Base-by-base conservation (phyloP, 2,113 vertebrate species). In the Irena cyanogastra region DNA sequence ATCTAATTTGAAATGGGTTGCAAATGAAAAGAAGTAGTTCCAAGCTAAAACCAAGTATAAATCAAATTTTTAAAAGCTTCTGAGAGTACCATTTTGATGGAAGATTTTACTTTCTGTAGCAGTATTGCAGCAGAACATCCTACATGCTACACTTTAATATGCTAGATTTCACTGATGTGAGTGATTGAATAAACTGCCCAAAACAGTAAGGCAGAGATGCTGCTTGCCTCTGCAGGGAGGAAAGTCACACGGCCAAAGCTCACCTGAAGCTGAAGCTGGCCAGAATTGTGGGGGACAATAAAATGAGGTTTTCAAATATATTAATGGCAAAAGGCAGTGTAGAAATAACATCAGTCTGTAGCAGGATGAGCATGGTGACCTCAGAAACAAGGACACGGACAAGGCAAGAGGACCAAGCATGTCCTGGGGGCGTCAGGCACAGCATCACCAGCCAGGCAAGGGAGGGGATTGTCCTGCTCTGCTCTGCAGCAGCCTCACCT, bases 1-100 rank as follows among this genome's bases (percentile, higher is more conserved):
- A 82, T 65, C 35, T 89, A 90, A 95, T 96, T 95, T 85, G 66
- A 83, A 97, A 86, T 79, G 27, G 64, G 41, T 93, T 95, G 45
- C 66, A 94, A 93, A 95, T 89, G 84, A 93, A 86, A 86, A 80
- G 92, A 95, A 61, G 37, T 89, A 44, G 31, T n/a, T 87, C 63
- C 63, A 87, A 75, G 8, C n/a, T 52, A 86, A 94, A 93, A 74
- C 42, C 61, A 54, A 45, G 44, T 45, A 28, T 26, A 82, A 75
- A 75, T n/a, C 13, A 47, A 16, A 66, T 35, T 45, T 11, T 11
- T 63, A 83, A 35, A 71, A 54, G 19, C 20, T 72, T 63, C 42
- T 89, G 37, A 82, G 6, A 66, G 11, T 27, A 75, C 3, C 1
- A 3, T 35, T 79, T 83, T 35, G 37, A 57, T 45, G 15, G 18